Conservation (phyloP, 2,797 vertebrate species). For the Echiichthys vipera region DNA sequence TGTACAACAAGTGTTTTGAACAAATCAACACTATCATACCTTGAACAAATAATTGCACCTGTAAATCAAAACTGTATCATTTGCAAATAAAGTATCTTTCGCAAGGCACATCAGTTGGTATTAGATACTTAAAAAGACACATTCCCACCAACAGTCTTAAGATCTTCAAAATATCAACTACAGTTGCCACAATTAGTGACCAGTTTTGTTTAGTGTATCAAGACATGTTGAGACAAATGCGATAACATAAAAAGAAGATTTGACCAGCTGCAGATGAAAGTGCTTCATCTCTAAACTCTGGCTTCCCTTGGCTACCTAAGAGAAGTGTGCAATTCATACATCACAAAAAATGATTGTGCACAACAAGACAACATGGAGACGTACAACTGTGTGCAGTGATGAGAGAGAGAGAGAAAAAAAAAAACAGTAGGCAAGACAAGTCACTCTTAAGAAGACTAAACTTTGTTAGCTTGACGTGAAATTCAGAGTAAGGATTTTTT, state of each 20-base stretch:
- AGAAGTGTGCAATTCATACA: constrained; percentile 54
- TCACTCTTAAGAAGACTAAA: background rate
- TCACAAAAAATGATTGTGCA: constrained; percentile 55
- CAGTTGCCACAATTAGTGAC: constrained; percentile 31
- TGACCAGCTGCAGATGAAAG: constrained; percentile 43
- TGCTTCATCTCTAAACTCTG: constrained; percentile 50
- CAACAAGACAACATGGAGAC: constrained; percentile 36
- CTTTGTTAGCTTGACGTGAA: constrained; percentile 29
- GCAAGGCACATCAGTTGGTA: constrained; percentile 79
- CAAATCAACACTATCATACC: constrained; percentile 44
- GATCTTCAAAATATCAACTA: constrained; percentile 45
- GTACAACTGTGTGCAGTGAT: constrained; percentile 27
- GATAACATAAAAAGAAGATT: constrained; percentile 26
- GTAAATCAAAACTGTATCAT: constrained; percentile 53
- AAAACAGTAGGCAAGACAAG: constrained; percentile 25
- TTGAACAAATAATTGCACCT: constrained; percentile 62
- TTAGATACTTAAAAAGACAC: constrained; percentile 60
- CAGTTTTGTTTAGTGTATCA: constrained; percentile 61
- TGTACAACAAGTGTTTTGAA: constrained; percentile 58
- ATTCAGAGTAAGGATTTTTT: background rate
- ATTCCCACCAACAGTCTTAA: constrained; percentile 61
- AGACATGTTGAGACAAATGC: constrained; percentile 25
- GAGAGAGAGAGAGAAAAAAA: constrained; percentile 3
- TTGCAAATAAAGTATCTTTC: constrained; percentile 63
- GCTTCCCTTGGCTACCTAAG: constrained; percentile 61